Percentiles rank a stretch among this genome's conserved stretches.
Conservation (phyloP, 2,797 vertebrate species). For the Neostethus bicornis region DNA sequence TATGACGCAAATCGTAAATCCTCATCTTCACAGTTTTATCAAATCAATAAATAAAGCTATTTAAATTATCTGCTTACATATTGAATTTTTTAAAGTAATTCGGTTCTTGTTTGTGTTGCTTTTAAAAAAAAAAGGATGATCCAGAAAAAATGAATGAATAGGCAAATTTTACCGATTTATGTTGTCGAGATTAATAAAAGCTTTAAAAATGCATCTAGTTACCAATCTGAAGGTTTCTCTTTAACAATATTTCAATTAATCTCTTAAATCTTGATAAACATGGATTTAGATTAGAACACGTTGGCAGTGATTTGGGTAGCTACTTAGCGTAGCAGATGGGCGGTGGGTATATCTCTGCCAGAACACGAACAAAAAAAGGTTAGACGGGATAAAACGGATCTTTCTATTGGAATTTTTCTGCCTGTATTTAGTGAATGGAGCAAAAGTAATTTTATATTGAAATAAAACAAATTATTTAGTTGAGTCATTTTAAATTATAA, state of each 20-base stretch:
- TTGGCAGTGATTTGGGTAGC: slow-evolving; percentile 23
- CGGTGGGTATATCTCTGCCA: background rate
- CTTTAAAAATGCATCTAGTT: slow-evolving; percentile 28
- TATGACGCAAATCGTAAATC: too few relatives aligned
- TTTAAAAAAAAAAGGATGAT: too few relatives aligned
- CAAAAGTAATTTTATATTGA: too few relatives aligned
- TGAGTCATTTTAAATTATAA: too few relatives aligned
- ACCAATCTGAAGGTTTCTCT: slow-evolving; percentile 39
- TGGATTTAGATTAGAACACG: slow-evolving; percentile 47
- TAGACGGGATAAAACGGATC: slow-evolving; percentile 6
- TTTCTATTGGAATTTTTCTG: slow-evolving; percentile 13
- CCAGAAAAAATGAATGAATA: slow-evolving; percentile 32
- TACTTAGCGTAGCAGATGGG: slow-evolving; percentile 42
- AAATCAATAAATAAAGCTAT: too few relatives aligned
- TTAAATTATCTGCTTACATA: slow-evolving; percentile 35
- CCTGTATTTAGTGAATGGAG: background rate
- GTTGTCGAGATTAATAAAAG: slow-evolving; percentile 38
- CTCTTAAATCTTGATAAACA: slow-evolving; percentile 38
- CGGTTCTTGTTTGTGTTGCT: slow-evolving; percentile 19
- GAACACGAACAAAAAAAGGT: slow-evolving; percentile 10
- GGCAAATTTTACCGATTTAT: slow-evolving; percentile 18
- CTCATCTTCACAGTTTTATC: too few relatives aligned
- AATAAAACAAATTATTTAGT: too few relatives aligned
- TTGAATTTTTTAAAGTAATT: too few relatives aligned
- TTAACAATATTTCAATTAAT: slow-evolving; percentile 50